Evolutionary conservation across 2,797 vertebrate genomes (phyloP).

Genomic region (Phrynocephalus forsythii): DNA sequence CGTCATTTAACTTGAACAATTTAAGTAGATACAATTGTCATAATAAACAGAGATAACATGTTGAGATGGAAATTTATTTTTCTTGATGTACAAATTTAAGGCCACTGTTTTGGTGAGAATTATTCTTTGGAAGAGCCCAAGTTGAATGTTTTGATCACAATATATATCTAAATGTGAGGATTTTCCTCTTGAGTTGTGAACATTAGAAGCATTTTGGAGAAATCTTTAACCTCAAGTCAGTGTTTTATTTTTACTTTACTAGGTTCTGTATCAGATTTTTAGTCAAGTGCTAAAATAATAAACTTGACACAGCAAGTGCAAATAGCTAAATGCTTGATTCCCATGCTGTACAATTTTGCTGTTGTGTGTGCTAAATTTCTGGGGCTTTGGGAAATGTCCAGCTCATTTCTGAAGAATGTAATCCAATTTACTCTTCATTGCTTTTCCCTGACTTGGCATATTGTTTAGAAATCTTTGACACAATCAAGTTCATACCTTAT

Average conservation of each 20-base stretch:
- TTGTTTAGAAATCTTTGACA: neutral
- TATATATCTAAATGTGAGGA: neutral
- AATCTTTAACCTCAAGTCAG: neutral
- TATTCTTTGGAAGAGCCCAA: conserved; percentile 57
- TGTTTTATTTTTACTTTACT: neutral
- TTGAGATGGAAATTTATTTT: conserved; percentile 57
- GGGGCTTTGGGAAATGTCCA: neutral
- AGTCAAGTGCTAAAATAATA: conserved; percentile 16
- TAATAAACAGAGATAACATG: conserved; percentile 53
- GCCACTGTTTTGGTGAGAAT: neutral
- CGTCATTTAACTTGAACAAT: conserved; percentile 41
- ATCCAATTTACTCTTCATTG: neutral
- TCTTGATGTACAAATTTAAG: conserved; percentile 48
- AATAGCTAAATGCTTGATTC: neutral
- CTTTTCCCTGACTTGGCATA: neutral
- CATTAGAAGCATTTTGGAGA: neutral
- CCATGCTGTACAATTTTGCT: neutral
- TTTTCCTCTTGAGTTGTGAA: neutral
- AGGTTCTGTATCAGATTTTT: neutral
- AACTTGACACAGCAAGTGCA: neutral
- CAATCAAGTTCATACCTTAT: neutral
- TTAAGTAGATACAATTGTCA: conserved; percentile 42
- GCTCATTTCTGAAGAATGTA: neutral
- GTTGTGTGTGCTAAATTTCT: neutral
- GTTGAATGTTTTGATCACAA: conserved; percentile 12